phyloP scores from a whole-genome alignment of 2,888 invertebrate genomes.

The Leptodirus hochenwartii region DNA sequence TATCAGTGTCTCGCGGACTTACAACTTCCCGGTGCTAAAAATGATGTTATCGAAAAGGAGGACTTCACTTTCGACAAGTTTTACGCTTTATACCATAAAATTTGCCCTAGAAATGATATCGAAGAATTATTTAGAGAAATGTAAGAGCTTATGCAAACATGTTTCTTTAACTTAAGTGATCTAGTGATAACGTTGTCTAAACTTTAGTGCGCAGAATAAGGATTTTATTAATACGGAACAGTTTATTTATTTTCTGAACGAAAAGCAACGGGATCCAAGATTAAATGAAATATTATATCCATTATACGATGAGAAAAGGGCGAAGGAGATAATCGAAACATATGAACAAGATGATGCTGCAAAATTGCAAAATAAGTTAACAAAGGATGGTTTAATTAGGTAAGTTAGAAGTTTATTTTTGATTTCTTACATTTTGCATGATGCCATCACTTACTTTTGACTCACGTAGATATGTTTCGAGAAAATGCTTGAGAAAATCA shows the following conservation, averaged over 20 bases:
- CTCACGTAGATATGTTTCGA: too few species aligned
- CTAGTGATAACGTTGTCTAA: too few species aligned
- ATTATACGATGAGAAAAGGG: conserved; percentile 86
- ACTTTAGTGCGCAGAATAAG: conserved; percentile 70
- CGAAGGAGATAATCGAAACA: conserved; percentile 78
- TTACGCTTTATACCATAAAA: conserved; percentile 94
- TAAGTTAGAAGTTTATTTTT: conserved; percentile 11
- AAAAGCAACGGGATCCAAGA: conserved; percentile 94
- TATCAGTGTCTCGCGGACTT: conserved; percentile 92
- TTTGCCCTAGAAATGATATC: conserved; percentile 96
- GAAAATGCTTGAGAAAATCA: too few species aligned
- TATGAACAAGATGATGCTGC: conserved; percentile 78
- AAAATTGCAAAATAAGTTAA: conserved; percentile 52
- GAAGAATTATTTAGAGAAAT: conserved; percentile 92
- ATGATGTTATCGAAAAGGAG: conserved; percentile 84
- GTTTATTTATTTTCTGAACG: conserved; percentile 85
- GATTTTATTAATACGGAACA: conserved; percentile 74
- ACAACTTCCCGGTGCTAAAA: conserved; percentile 86
- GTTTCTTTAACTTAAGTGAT: too few species aligned
- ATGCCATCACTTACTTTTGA: too few species aligned
- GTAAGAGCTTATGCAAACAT: conserved; percentile 44
- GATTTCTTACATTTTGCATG: too few species aligned
- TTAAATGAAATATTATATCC: conserved; percentile 98
- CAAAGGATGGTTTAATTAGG: conserved; percentile 90
- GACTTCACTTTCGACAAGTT: conserved; percentile 98